phyloP scores from a whole-genome alignment of 2,888 invertebrate species.

The Didymodactylos carnosus region DNA sequence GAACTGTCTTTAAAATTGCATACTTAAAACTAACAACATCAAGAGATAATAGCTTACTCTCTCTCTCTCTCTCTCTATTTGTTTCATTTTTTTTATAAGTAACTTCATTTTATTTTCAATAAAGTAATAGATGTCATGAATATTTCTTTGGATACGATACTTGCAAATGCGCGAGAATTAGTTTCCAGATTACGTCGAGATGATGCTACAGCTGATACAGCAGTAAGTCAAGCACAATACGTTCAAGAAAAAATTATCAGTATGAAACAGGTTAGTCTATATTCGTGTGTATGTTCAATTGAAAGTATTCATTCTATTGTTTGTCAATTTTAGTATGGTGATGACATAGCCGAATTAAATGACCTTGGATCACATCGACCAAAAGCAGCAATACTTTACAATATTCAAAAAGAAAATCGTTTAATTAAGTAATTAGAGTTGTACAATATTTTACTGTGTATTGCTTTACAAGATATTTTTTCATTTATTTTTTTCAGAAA shows the following conservation, averaged over 20 bases:
- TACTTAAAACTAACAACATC: too few species aligned
- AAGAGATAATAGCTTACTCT: too few species aligned
- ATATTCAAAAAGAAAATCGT: conserved; percentile 44
- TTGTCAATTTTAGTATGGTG: conserved; percentile 52
- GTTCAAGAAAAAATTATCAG: not conserved
- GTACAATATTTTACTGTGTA: conserved; percentile 8
- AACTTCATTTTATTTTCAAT: not conserved
- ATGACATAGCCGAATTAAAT: conserved; percentile 71
- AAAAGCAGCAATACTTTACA: conserved; percentile 64
- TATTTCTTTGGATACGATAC: not conserved
- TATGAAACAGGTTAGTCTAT: not conserved
- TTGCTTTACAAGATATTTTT: conserved; percentile 59
- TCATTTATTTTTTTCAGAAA: conserved; percentile 45
- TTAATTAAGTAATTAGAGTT: conserved; percentile 6
- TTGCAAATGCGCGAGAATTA: not conserved
- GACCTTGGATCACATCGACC: conserved; percentile 70
- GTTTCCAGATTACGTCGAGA: not conserved
- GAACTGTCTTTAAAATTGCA: too few species aligned
- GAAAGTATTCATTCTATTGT: not conserved
- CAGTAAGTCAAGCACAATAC: not conserved
- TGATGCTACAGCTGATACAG: not conserved
- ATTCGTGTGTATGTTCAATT: not conserved
- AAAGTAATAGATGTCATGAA: not conserved
- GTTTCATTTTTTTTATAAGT: too few species aligned
- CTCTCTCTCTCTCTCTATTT: too few species aligned